Evolutionary conservation across 1,140 invertebrate genomes (phyloP), one percentile per base, ranked within the genome.

Genomic region (Aphis craccivora): DNA sequence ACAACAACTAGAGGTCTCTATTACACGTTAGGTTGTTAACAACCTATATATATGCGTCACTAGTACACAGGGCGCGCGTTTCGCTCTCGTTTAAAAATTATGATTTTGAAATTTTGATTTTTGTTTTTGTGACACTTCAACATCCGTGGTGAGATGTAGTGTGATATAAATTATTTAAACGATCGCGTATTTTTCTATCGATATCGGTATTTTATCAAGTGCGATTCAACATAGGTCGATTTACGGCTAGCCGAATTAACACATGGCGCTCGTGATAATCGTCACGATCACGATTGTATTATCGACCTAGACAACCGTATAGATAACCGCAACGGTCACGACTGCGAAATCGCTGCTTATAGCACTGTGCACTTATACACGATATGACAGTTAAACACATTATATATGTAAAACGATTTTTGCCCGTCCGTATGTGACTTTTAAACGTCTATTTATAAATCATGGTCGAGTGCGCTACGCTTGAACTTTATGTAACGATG

Each of bases 361-460:
- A 60, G 55, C 30, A 30, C 60, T 18, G 22, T 53, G 53, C 22
- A 20, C 51, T 53, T 53, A 53, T 53, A 53, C n/a, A 67, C 4
- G 5, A 76, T 76, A n/a, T 5, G 4, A n/a, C n/a, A 4, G 60
- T 76, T n/a, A n/a, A 76, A n/a, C 60, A n/a, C n/a, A n/a, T n/a
- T 5, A 51, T 51, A 51, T 51, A 51, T 51, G 48, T 14, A n/a
- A 76, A 76, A n/a, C 60, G 60, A 22, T 20, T 76, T 76, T 76
- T 18, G 30, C 18, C 30, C n/a, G 30, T n/a, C n/a, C 60, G 60
- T 18, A n/a, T n/a, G n/a, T 76, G 60, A 76, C 60, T 76, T 76
- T 76, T 76, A 76, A 76, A 76, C 11, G 60, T 76, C 60, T 76
- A 76, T 76, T 76, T 76, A 76, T 76, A 76, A 76, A 76, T 35